Evolutionary conservation across 2,113 vertebrate species (phyloP).

Genomic region (Arvicanthis niloticus): DNA sequence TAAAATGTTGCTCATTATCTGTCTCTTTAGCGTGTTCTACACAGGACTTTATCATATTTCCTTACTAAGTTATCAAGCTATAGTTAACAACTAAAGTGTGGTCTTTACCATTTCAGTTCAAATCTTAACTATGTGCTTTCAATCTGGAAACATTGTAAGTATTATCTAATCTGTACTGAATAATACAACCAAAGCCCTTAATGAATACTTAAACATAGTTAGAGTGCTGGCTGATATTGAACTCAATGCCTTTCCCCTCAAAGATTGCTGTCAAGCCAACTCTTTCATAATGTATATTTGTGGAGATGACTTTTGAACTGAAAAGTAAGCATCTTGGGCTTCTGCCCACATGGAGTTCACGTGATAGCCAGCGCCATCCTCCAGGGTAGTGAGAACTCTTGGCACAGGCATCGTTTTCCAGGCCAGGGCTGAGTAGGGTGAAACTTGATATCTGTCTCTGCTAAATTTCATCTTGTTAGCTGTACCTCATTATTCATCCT

Average conservation of each 20-base stretch:
- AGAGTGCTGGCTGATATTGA: background rate
- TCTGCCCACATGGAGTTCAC: background rate
- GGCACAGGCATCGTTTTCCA: background rate
- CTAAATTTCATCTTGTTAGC: conserved; percentile 70
- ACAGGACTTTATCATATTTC: background rate
- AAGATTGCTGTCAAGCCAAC: background rate
- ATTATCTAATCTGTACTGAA: background rate
- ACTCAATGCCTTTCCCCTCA: background rate
- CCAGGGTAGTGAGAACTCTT: background rate
- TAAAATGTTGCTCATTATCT: background rate
- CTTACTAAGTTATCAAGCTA: background rate
- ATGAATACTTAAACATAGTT: background rate
- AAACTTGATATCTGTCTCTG: background rate
- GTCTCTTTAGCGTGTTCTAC: background rate
- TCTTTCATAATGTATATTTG: background rate
- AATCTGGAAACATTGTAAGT: background rate
- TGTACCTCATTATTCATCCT: conserved; percentile 76
- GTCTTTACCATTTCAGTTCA: background rate
- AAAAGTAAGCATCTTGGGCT: background rate
- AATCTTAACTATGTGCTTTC: background rate
- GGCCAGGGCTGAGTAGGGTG: background rate
- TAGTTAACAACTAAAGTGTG: background rate
- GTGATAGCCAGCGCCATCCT: background rate
- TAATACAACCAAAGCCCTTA: background rate
- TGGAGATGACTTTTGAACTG: conserved; percentile 30